Evolutionary conservation across 2,797 vertebrate species (phyloP).

Genomic region (Calcarius lapponicus): DNA sequence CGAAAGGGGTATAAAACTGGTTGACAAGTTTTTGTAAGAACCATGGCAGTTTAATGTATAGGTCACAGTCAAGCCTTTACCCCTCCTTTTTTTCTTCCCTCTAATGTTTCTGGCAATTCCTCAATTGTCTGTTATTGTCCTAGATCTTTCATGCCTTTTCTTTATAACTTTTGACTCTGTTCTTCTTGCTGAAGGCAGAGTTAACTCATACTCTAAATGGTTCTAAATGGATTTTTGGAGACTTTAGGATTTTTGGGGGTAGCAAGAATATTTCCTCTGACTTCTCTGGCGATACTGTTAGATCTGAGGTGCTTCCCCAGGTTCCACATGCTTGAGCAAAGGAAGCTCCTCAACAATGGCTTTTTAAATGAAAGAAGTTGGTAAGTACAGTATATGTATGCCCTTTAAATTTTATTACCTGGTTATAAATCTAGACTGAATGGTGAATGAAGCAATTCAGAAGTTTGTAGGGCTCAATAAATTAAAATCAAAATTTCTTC

Average conservation of each 20-base stretch:
- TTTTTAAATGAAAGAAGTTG: not conserved
- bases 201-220: not conserved
- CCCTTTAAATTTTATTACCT: not conserved
- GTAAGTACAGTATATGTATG: not conserved
- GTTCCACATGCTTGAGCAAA: not conserved
- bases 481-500: conserved; percentile 4
- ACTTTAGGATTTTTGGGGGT: not conserved
- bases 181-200: not conserved
- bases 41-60: not conserved
- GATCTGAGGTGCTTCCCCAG: not conserved
- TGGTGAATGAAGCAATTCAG: not conserved
- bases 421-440: not conserved
- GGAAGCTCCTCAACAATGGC: not conserved
- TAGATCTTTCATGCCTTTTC: not conserved
- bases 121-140: not conserved
- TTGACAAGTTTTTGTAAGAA: not conserved
- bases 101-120: not conserved
- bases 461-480: conserved; percentile 36
- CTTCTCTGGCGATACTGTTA: not conserved
- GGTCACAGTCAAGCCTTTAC: not conserved
- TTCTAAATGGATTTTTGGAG: not conserved
- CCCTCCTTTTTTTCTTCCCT: not conserved
- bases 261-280: not conserved
- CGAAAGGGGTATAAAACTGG: not conserved
- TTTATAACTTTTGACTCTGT: not conserved